A percentile compares a stretch with the other conserved stretches of the same genome.
Evolutionary conservation across 2,888 invertebrate species (phyloP).

Genomic region (Drosophila nr. perissopoda): DNA sequence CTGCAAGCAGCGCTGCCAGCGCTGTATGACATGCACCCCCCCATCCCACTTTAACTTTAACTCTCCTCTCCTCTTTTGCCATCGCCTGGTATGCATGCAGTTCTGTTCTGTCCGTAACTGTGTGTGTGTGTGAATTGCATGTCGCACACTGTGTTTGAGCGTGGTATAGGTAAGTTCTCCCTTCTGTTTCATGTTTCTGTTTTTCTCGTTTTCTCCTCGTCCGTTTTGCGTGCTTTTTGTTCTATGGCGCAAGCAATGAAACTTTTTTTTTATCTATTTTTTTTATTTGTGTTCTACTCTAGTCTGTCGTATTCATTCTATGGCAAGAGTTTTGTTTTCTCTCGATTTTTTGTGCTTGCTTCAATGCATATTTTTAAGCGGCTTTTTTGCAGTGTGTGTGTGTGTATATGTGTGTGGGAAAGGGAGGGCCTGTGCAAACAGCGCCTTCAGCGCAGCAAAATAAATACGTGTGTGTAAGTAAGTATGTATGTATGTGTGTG

Average conservation of each 20-base stretch:
- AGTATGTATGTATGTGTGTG: neutral
- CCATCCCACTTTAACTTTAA: slow-evolving; percentile 8
- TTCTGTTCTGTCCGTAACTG: slow-evolving; percentile 13
- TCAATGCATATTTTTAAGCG: slow-evolving; percentile 79
- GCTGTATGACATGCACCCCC: slow-evolving; percentile 1
- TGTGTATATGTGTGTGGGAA: slow-evolving; percentile 22
- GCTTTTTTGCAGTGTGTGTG: slow-evolving; percentile 48
- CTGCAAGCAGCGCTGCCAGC: slow-evolving; percentile 67
- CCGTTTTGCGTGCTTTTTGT: slow-evolving; percentile 66
- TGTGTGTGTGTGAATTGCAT: slow-evolving; percentile 57
- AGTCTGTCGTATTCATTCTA: slow-evolving; percentile 52
- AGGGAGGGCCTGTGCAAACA: slow-evolving; percentile 52
- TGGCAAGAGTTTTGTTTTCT: slow-evolving; percentile 43
- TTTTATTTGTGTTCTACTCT: slow-evolving; percentile 52
- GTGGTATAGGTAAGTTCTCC: slow-evolving; percentile 81
- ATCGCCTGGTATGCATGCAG: slow-evolving; percentile 31
- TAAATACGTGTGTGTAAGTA: slow-evolving; percentile 19
- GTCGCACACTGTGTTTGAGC: slow-evolving; percentile 67
- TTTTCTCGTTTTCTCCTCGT: slow-evolving; percentile 38
- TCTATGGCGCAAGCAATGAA: slow-evolving; percentile 67
- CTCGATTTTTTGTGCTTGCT: slow-evolving; percentile 46
- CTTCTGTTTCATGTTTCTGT: slow-evolving; percentile 42
- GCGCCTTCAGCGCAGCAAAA: slow-evolving; percentile 47
- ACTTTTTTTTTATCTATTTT: slow-evolving; percentile 38
- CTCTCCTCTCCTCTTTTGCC: neutral